phyloP scores from a whole-genome alignment of 2,797 vertebrate genomes.

The Silurus aristotelis region DNA sequence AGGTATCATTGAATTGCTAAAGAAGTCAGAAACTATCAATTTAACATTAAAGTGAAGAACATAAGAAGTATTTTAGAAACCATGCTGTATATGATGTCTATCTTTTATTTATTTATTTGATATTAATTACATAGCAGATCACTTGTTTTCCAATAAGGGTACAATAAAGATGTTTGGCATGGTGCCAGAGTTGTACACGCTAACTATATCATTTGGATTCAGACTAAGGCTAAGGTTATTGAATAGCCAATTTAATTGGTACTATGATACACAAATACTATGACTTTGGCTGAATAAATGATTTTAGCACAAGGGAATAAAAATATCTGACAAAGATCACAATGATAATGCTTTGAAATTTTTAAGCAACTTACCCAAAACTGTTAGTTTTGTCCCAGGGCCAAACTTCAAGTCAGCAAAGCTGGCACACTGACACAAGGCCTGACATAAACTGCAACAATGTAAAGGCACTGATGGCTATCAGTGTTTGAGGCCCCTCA shows the following conservation, averaged over 20 bases:
- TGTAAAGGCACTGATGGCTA: slow-evolving; percentile 33
- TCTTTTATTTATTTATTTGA: background rate
- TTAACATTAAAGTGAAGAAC: background rate
- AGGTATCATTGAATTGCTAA: background rate
- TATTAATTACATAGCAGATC: background rate
- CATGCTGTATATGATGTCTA: no score
- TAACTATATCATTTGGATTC: background rate
- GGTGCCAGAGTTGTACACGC: background rate
- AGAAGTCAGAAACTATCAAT: background rate
- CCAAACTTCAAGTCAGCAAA: slow-evolving; percentile 47
- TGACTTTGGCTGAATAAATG: background rate
- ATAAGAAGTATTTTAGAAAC: background rate
- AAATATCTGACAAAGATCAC: background rate
- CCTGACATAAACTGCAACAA: slow-evolving; percentile 42
- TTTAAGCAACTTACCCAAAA: slow-evolving; percentile 39
- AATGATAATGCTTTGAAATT: background rate
- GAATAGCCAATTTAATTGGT: background rate
- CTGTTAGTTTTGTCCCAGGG: slow-evolving; percentile 49
- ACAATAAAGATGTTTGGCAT: background rate
- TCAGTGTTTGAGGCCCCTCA: slow-evolving; percentile 45
- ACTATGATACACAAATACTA: background rate
- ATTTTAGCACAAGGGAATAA: background rate
- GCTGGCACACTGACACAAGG: slow-evolving; percentile 38
- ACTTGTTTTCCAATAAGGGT: background rate
- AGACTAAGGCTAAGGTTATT: background rate